Percentiles rank a stretch among this genome's conserved stretches.
These are phyloP conservation scores for Podarcis siculus DNA, from an alignment of 2,797 vertebrate species.

Conservation along the genomic window DNA sequence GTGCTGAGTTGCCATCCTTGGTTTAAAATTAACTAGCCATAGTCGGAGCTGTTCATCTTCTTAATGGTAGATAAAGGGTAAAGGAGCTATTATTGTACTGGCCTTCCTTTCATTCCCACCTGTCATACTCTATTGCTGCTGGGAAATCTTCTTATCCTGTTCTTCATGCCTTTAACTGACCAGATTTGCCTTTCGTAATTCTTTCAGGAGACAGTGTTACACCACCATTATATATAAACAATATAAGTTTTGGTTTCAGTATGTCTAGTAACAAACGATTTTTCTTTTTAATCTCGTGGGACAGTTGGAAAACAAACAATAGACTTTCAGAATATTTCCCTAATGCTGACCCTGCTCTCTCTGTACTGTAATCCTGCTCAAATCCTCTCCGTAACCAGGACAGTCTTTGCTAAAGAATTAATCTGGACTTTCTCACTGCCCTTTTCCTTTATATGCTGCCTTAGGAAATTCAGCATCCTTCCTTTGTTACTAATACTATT, in stretches of 20 bases:
- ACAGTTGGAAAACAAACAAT: no score
- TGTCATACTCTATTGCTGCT: constrained; percentile 35
- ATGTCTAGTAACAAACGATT: no score
- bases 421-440: neutral
- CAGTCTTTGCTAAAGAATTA: neutral
- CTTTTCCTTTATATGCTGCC: neutral
- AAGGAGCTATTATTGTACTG: constrained; percentile 53
- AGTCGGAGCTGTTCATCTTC: constrained; percentile 46
- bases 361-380: neutral
- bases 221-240: accelerated
- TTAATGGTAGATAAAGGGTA: constrained; percentile 53
- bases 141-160: constrained; percentile 5
- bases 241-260: neutral
- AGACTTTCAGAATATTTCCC: no score
- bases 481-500: neutral
- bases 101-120: constrained; percentile 39
- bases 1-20: neutral
- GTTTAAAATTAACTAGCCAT: constrained; percentile 38
- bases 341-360: neutral
- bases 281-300: neutral
- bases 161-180: constrained; percentile 2
- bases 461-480: constrained; percentile 9
- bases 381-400: constrained; percentile 7
- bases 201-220: neutral
- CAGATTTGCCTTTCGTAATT: neutral